A percentile compares a stretch with the other conserved stretches of the same genome.
Evolutionary conservation across 2,888 invertebrate genomes (phyloP).

Genomic region (Zeuzera pyrina): DNA sequence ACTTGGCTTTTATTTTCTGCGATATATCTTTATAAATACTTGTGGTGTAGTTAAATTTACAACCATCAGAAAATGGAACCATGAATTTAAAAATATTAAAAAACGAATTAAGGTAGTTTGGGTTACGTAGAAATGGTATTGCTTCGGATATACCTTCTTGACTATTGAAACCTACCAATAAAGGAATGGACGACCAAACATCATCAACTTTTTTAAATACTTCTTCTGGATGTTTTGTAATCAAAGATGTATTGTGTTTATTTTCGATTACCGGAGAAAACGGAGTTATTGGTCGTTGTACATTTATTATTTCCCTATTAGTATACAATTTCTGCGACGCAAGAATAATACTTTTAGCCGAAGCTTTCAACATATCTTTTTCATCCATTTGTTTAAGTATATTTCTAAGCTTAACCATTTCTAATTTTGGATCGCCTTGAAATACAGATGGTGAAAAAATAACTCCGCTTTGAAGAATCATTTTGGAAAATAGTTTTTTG

Average conservation of each 20-base stretch:
- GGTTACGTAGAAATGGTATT: slow-evolving; percentile 50
- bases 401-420: slow-evolving; percentile 31
- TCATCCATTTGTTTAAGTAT: slow-evolving; percentile 28
- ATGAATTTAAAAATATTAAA: slow-evolving; percentile 44
- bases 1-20: slow-evolving; percentile 36
- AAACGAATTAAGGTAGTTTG: slow-evolving; percentile 39
- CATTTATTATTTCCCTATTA: slow-evolving; percentile 37
- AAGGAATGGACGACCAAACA: slow-evolving; percentile 30
- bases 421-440: slow-evolving; percentile 30
- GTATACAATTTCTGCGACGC: slow-evolving; percentile 43
- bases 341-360: slow-evolving; percentile 34
- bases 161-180: slow-evolving; percentile 64
- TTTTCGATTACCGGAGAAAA: slow-evolving; percentile 47
- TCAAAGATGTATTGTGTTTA: slow-evolving; percentile 28
- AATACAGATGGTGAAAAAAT: slow-evolving; percentile 51
- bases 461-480: slow-evolving; percentile 59
- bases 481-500: slow-evolving; percentile 45
- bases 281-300: slow-evolving; percentile 49
- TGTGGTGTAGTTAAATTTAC: slow-evolving; percentile 36
- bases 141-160: slow-evolving; percentile 63
- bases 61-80: slow-evolving; percentile 50
- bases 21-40: slow-evolving; percentile 33
- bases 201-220: slow-evolving; percentile 18
- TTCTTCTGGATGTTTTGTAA: slow-evolving; percentile 26
- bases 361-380: slow-evolving; percentile 24